Evolutionary conservation across 2,113 vertebrate species (phyloP).

Genomic region (Triplophysa rosa): DNA sequence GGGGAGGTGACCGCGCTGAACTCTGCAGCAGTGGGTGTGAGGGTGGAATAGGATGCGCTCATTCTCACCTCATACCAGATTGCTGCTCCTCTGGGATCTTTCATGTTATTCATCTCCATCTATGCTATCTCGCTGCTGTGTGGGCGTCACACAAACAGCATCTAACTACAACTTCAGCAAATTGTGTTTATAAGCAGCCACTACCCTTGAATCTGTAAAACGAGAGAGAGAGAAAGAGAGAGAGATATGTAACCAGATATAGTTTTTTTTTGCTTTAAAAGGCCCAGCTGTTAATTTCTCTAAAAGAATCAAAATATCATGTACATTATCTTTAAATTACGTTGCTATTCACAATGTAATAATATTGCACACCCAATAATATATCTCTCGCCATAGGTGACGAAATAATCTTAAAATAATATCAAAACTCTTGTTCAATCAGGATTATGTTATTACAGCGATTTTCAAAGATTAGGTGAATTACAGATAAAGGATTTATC

Average conservation of each 20-base stretch:
- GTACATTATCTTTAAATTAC: no score
- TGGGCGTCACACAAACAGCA: constrained; percentile 20
- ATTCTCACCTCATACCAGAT: constrained; percentile 28
- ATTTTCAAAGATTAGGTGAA: constrained; percentile 7
- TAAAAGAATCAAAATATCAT: no score
- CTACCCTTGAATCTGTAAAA: neutral
- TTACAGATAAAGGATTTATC: constrained; percentile 22
- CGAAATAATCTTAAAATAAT: no score
- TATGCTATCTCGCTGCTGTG: constrained; percentile 3
- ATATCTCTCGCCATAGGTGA: no score
- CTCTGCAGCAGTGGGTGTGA: constrained; percentile 28
- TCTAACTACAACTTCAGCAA: constrained; percentile 12
- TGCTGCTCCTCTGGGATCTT: constrained; percentile 3
- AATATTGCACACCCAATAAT: no score
- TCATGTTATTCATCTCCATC: constrained; percentile 10
- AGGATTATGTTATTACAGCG: constrained; percentile 19
- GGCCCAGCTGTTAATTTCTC: no score
- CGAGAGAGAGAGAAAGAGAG: neutral
- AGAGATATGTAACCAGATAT: neutral
- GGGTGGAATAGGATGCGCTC: neutral
- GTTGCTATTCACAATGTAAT: no score
- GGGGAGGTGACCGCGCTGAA: neutral
- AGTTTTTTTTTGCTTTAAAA: no score
- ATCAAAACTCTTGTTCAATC: constrained; percentile 13
- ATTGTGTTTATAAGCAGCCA: neutral